A percentile compares a stretch with the other conserved stretches of the same genome.
Evolutionary conservation across 2,113 vertebrate species (phyloP).

Genomic region (Poicephalus gulielmi): DNA sequence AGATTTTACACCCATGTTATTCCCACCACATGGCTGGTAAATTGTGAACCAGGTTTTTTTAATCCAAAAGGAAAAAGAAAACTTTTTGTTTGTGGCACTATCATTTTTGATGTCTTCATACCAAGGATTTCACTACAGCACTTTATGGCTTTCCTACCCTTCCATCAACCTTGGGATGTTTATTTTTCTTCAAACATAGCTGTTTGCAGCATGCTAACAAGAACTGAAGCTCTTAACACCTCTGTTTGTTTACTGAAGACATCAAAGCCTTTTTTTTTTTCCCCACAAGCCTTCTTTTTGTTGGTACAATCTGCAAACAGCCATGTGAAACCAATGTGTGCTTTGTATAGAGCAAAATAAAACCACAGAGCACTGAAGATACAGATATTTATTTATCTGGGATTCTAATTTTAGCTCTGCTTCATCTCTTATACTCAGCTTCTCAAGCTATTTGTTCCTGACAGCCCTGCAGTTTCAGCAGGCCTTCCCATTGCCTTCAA

Average conservation of each 20-base stretch:
- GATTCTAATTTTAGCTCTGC: not conserved
- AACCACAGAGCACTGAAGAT: not conserved
- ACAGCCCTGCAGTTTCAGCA: not conserved
- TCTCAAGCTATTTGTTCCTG: not conserved
- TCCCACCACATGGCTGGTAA: not conserved
- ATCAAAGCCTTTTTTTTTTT: constrained; percentile 2
- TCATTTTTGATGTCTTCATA: not conserved
- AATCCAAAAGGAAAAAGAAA: not conserved
- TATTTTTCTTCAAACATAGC: constrained; percentile 39
- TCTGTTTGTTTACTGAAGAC: constrained; percentile 46
- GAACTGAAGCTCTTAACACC: constrained; percentile 24
- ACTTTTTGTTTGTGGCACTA: not conserved
- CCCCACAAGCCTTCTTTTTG: not conserved
- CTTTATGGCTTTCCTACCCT: constrained; percentile 11
- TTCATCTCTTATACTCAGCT: not conserved
- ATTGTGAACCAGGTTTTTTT: not conserved
- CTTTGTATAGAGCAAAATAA: not conserved
- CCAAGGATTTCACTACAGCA: not conserved
- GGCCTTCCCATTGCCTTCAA: not conserved
- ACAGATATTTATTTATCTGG: not conserved
- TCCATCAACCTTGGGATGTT: constrained; percentile 44
- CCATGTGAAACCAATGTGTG: not conserved
- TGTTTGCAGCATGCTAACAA: constrained; percentile 33
- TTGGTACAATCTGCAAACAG: not conserved
- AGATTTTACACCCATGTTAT: not conserved